phyloP scores from a whole-genome alignment of 2,113 vertebrate species.

The Calypte anna region DNA sequence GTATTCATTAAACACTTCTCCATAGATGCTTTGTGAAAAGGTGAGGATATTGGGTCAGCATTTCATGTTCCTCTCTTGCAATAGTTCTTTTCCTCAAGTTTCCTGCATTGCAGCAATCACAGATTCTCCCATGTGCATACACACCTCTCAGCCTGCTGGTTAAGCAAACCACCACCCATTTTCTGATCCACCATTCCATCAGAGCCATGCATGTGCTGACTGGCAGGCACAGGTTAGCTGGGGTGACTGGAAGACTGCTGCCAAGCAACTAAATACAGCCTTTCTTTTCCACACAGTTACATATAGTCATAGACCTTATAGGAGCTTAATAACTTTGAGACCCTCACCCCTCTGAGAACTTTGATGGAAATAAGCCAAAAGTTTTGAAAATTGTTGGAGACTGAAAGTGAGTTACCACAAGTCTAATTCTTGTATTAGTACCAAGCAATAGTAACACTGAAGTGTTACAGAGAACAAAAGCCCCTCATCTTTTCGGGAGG shows the following conservation, averaged over 20 bases:
- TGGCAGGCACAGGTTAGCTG: fast-evolving
- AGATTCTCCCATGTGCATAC: background rate
- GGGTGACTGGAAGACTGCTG: background rate
- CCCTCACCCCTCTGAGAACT: background rate
- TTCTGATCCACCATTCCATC: background rate
- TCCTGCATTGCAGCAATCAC: background rate
- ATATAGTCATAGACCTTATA: background rate
- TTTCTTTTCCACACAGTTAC: background rate
- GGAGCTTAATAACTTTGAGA: background rate
- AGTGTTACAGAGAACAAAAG: background rate
- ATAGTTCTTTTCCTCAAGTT: background rate
- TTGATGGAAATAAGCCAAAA: background rate
- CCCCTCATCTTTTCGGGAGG: background rate
- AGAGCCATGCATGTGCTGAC: background rate
- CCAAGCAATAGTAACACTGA: background rate
- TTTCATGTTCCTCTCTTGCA: background rate
- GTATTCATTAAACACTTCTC: background rate
- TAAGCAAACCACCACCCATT: background rate
- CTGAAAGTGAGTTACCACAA: background rate
- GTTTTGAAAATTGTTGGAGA: background rate
- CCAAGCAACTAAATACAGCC: background rate
- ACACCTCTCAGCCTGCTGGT: background rate
- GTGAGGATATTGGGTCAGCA: background rate
- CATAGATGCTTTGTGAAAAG: background rate
- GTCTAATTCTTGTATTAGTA: background rate